Base-by-base conservation (phyloP, 2,113 vertebrate genomes). In the Osmerus mordax region DNA sequence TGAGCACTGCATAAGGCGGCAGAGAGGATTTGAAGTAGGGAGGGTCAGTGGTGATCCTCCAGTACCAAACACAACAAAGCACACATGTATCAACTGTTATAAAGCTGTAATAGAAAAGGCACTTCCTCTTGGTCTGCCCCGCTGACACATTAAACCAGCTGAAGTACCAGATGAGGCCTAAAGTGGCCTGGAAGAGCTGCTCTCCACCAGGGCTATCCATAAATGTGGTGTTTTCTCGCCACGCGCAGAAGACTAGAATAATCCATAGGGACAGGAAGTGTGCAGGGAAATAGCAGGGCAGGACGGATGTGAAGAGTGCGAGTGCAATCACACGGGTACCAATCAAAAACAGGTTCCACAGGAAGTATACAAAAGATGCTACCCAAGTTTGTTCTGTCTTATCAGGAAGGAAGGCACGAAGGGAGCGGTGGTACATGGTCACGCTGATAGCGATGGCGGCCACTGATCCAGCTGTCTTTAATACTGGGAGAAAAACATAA, bases 91-190 rank as follows among this genome's bases (percentile, higher is more conserved):
- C 97, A 13, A 56, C 14, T 60, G 92, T 65, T 0, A 95, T 86
- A 77, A 92, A 93, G 2, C 4, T 0, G 0, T 96, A 88, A 58
- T 99, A 97, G 70, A 96, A 78, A 75, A 84, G 0, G 8, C 89
- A 85, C 63, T 83, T 89, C 72, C 78, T 1, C 71, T 75, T 78
- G 0, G 93, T 95, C 11, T 6, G 86, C 0, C 93, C 94, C 0
- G 70, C 69, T 0, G 84, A 69, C 72, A 96, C 91, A 0, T 88
- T 95, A 76, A 97, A 95, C 96, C 96, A 98, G 83, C 87, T 86
- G 58, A 98, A 97, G 70, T 97, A 97, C 74, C 94, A 95, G 67
- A 97, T 92, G 18, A 93, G 84, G 0, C 90, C 95, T 62, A 95
- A 93, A 0, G 89, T 60, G 29, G 81, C 90, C 2, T 92, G 87